Percentiles rank a stretch among this genome's conserved stretches.
phyloP scores from a whole-genome alignment of 2,888 invertebrate species.

The Lycocerus yunnanus region DNA sequence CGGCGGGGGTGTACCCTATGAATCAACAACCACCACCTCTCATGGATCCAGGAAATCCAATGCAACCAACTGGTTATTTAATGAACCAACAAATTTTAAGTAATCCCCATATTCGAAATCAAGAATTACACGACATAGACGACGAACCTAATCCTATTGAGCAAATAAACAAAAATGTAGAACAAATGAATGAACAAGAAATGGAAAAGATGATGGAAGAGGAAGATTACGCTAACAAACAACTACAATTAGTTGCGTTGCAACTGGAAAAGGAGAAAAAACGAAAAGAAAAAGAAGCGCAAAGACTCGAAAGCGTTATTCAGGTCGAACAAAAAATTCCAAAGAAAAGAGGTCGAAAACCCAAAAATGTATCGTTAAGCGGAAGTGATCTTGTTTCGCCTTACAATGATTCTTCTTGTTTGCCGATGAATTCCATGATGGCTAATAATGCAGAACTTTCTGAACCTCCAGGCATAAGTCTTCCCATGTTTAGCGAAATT shows the following conservation, averaged over 20 bases:
- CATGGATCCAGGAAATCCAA: not conserved
- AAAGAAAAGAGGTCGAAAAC: constrained; percentile 47
- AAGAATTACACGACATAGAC: constrained; percentile 23
- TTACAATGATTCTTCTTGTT: constrained; percentile 7
- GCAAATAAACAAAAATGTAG: constrained; percentile 50
- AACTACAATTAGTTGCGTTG: constrained; percentile 57
- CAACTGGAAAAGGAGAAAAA: constrained; percentile 62
- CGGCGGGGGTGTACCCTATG: not conserved
- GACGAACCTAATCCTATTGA: constrained; percentile 55
- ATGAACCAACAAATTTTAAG: constrained; percentile 4
- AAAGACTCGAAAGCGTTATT: constrained; percentile 44
- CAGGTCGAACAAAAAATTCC: constrained; percentile 56
- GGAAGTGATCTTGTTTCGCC: not conserved
- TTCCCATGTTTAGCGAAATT: constrained; percentile 48
- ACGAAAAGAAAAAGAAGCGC: constrained; percentile 59
- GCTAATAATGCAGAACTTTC: constrained; percentile 47
- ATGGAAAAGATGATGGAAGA: constrained; percentile 63
- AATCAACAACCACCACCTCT: not conserved
- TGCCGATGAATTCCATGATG: constrained; percentile 22
- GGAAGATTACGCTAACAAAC: constrained; percentile 64
- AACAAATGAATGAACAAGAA: constrained; percentile 56
- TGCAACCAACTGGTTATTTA: constrained; percentile 1
- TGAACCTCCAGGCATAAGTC: constrained; percentile 49
- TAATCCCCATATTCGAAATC: constrained; percentile 15
- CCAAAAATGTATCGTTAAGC: constrained; percentile 33